Conservation (phyloP, 1,140 invertebrate genomes). For the Calephelis virginiensis region DNA sequence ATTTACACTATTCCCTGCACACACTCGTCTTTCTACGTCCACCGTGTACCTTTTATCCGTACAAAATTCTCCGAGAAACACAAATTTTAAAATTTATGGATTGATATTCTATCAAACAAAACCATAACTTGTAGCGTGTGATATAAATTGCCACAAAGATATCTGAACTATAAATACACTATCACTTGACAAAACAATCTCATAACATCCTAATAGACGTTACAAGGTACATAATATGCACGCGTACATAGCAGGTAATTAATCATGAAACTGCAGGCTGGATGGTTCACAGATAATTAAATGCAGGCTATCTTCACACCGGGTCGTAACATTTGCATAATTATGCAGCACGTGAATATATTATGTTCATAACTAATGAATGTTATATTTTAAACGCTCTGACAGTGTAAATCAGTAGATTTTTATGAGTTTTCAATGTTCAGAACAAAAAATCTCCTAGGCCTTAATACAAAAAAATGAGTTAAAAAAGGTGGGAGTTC, state of each 20-base stretch:
- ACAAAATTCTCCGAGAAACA: background rate
- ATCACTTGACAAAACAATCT: conserved; percentile 11
- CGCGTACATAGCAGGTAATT: conserved; percentile 13
- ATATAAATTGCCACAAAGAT: background rate
- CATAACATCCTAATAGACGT: conserved; percentile 3
- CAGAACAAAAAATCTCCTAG: too few relatives aligned
- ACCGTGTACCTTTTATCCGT: background rate
- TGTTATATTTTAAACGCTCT: too few relatives aligned
- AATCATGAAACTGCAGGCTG: conserved; percentile 17
- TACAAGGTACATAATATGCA: conserved; percentile 18
- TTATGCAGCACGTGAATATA: conserved; percentile 1
- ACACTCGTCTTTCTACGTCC: too few relatives aligned
- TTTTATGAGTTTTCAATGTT: too few relatives aligned
- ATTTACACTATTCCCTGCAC: background rate
- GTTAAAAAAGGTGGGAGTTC: too few relatives aligned
- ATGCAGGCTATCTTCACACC: conserved; percentile 15
- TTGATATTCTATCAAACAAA: background rate
- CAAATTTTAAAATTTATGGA: background rate
- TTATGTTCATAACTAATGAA: background rate
- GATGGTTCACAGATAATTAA: conserved; percentile 19
- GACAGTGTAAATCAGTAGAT: too few relatives aligned
- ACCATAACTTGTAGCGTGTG: background rate
- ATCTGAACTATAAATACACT: background rate
- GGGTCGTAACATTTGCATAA: conserved; percentile 5
- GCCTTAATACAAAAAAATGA: too few relatives aligned